Percentiles rank a stretch among this genome's conserved stretches.
Evolutionary conservation across 2,888 invertebrate genomes (phyloP).

Genomic region (Argyresthia goedartella): DNA sequence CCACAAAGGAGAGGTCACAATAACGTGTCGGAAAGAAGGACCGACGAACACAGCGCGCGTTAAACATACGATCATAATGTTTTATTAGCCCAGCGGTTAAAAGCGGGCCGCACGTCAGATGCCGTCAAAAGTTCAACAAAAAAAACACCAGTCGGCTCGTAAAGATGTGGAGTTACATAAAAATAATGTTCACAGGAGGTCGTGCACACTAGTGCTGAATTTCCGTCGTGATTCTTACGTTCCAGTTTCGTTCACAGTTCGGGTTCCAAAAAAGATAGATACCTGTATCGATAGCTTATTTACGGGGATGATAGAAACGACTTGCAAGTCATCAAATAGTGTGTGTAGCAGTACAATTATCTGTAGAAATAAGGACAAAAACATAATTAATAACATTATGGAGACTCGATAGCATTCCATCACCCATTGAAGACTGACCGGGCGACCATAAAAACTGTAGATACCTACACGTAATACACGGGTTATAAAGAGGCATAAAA

Average conservation of each 20-base stretch:
- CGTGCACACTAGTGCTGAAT: too few species aligned
- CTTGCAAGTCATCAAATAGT: too few species aligned
- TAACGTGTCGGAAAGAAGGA: constrained; percentile 67
- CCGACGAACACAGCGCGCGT: constrained; percentile 66
- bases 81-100: constrained; percentile 69
- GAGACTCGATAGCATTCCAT: constrained; percentile 68
- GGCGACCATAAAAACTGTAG: constrained; percentile 66
- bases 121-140: constrained; percentile 60
- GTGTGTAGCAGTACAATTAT: too few species aligned
- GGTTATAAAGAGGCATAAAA: constrained; percentile 69
- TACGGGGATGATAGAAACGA: too few species aligned
- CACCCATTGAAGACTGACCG: constrained; percentile 69
- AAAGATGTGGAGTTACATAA: constrained; percentile 44
- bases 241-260: too few species aligned
- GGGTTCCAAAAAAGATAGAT: too few species aligned
- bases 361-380: background rate
- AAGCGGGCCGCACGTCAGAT: constrained; percentile 59
- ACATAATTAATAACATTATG: constrained; percentile 30
- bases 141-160: constrained; percentile 61
- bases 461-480: constrained; percentile 71
- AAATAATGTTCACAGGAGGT: too few species aligned
- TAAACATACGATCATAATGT: constrained; percentile 71
- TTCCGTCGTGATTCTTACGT: too few species aligned
- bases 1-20: constrained; percentile 53
- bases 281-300: too few species aligned